Base-by-base conservation (phyloP, 2,888 invertebrate genomes). In the Branchellion lobata region DNA sequence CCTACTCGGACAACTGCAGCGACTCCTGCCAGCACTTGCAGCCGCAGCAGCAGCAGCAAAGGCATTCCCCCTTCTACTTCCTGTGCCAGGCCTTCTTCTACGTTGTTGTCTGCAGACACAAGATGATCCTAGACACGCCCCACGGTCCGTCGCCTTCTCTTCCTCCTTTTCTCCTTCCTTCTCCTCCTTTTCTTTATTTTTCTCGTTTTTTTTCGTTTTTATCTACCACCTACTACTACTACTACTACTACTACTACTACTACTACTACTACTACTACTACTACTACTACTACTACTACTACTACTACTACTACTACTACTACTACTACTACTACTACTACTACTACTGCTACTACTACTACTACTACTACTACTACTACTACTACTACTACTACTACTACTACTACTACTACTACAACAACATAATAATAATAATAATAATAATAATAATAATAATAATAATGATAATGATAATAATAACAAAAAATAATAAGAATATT, bases 71-170 rank as follows among this genome's bases (percentile, higher is more conserved):
- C 0, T 98, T 98, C 88, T 96, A 95, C 86, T 91, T 93, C 0
- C 91, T 95, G 1, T 96, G 96, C 84, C 96, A 98, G 87, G 92
- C 94, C 0, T 89, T 96, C 69, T 96, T 98, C 89, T 96, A 97
- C 87, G 90, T 96, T 24, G 92, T 98, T 81, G 93, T 94, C 0
- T 96, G 96, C 86, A 91, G 95, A 81, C 93, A 94, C 86, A 92
- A 92, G 84, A 93, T 95, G 85, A 89, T 97, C 83, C 91, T 94
- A 68, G 90, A 90, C 80, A 91, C 90, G 84, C 91, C 91, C 86
- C 92, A 92, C 89, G 92, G 95, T 84, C n/a, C 33, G 79, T 61
- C 27, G 31, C n/a, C n/a, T 53, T 61, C 3, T 3, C n/a, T 5
- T 11, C 61, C 8, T 14, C 61, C 3, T 0, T 61, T 1, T 18